These are phyloP conservation scores for Chauna torquata DNA, from an alignment of 2,113 vertebrate genomes.

Conservation along the genomic window DNA sequence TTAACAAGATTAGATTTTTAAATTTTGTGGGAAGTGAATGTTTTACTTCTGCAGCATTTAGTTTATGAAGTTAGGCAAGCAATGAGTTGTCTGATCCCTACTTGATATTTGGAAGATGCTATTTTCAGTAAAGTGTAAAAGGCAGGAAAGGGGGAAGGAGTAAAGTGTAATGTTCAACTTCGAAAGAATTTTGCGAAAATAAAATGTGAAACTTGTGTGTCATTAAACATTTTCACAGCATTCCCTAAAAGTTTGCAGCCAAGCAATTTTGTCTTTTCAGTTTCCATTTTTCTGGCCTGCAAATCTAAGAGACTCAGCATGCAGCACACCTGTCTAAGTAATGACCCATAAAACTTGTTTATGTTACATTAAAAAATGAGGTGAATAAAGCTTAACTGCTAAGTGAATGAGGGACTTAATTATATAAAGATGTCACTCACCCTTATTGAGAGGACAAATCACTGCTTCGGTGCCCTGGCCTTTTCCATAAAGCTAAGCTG, in stretches of 20 bases:
- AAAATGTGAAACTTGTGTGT: not conserved
- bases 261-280: conserved; percentile 13
- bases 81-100: not conserved
- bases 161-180: not conserved
- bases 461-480: not conserved
- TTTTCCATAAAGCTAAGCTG: conserved; percentile 24
- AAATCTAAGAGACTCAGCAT: not conserved
- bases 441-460: conserved; percentile 53
- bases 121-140: not conserved
- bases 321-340: conserved; percentile 54
- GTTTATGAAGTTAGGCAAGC: not conserved
- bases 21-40: not conserved
- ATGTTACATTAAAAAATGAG: conserved; percentile 51
- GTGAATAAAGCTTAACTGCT: conserved; percentile 48
- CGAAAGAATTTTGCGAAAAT: not conserved
- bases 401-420: conserved; percentile 52
- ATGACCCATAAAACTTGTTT: conserved; percentile 64
- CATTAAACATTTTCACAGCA: not conserved
- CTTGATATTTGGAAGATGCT: not conserved
- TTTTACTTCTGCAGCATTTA: not conserved
- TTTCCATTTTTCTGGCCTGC: conserved; percentile 18
- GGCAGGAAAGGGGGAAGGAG: not conserved
- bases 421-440: conserved; percentile 57
- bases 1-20: not conserved
- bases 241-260: not conserved